Evolutionary conservation across 2,797 vertebrate genomes (phyloP), one percentile per base, ranked within the genome.

Genomic region (Epinephelus awoara): DNA sequence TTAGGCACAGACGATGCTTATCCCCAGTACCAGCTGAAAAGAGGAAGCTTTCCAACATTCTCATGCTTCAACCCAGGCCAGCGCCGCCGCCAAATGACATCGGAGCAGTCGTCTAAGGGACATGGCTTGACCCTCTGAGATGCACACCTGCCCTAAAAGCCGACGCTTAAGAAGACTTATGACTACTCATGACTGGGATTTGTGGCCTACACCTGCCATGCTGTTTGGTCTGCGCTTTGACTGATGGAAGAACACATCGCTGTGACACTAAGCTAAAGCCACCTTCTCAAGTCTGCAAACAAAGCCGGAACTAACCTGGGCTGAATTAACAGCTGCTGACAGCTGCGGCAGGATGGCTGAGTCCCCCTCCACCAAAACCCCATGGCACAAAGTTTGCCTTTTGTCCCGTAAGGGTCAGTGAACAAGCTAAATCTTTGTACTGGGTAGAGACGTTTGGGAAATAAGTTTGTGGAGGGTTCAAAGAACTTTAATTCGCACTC

Each of bases 171-270:
- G 66, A 15, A 38, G 83, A 80, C 73, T 87, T 88, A 83, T 72
- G 72, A 54, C 46, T 58, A 49, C 89, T 63, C 78, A 70, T 87
- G 85, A 89, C 85, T 82, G 70, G 84, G 89, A 84, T 91, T 91
- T 89, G 74, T 59, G 73, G 67, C 77, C 67, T 15, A 21, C 77
- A 63, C 67, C 75, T 76, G 85, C 75, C 70, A 58, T 1, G 27
- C 15, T 19, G 51, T 46, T 79, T 6, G 17, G 72, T 83, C 67
- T 29, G 75, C 17, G 6, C 49, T 57, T 52, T 67, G 25, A 86
- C 55, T 80, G 86, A 87, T 56, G 79, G 84, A 40, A 1, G 66
- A 57, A 44, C 67, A 77, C 78, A 57, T 14, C 11, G 61, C 49
- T 2, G 65, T 2, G 86, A 90, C 85, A 7, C 82, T 82, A 82